Percentiles rank a stretch among this genome's conserved stretches.
These are phyloP conservation scores for Petromus typicus DNA, from an alignment of 2,113 vertebrate genomes.

Conservation along the genomic window DNA sequence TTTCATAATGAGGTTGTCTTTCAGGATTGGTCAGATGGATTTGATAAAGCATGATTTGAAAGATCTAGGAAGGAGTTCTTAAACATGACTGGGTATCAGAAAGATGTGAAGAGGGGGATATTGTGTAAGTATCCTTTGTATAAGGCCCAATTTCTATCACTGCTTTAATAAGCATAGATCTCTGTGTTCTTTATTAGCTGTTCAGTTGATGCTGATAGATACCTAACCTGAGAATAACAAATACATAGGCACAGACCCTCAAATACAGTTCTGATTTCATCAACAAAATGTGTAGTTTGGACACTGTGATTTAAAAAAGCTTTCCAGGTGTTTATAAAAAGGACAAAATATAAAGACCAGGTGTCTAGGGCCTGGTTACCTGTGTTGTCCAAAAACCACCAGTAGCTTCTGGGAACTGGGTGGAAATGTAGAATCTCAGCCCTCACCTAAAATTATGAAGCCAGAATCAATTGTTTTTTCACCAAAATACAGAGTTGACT, in stretches of 20 bases:
- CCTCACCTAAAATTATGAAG: neutral
- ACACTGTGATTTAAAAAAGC: neutral
- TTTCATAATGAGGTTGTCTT: neutral
- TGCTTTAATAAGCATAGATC: neutral
- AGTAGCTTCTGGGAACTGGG: neutral
- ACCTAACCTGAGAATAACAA: neutral
- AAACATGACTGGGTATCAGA: neutral
- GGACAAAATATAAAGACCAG: neutral
- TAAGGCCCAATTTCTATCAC: neutral
- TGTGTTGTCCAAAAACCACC: neutral
- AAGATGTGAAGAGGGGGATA: neutral
- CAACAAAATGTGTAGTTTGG: neutral
- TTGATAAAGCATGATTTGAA: neutral
- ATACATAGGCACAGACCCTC: neutral
- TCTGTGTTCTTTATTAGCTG: neutral
- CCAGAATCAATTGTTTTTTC: neutral
- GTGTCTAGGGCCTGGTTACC: neutral
- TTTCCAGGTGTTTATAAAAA: neutral
- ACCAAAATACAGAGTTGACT: neutral
- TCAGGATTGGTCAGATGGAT: neutral
- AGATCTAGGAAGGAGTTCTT: neutral
- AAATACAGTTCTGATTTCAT: neutral
- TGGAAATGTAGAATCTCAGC: neutral
- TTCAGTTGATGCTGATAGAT: neutral
- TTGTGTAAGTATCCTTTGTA: neutral